Evolutionary conservation across 2,113 vertebrate genomes (phyloP).

Genomic region (Bostrychus sinensis): DNA sequence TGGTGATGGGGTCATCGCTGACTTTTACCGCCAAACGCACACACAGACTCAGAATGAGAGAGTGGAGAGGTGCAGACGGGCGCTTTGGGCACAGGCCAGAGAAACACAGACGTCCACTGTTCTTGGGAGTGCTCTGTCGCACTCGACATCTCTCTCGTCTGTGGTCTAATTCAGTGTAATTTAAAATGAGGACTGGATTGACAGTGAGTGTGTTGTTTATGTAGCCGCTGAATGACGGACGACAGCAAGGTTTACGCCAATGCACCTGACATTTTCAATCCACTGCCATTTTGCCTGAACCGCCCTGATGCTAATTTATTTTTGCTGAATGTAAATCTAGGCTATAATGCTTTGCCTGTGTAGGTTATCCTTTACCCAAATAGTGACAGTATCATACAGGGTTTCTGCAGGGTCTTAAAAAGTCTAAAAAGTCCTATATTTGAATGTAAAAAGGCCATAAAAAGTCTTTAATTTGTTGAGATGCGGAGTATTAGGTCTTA

Average conservation of each 20-base stretch:
- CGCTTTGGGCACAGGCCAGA: slow-evolving; percentile 38
- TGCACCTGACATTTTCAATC: neutral
- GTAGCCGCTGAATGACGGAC: neutral
- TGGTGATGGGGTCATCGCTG: slow-evolving; percentile 27
- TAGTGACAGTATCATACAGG: too few relatives aligned
- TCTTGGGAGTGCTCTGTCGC: slow-evolving; percentile 53
- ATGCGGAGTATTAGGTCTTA: too few relatives aligned
- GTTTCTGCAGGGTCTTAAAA: too few relatives aligned
- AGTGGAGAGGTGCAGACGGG: slow-evolving; percentile 33
- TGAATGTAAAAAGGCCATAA: too few relatives aligned
- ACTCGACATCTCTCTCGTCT: slow-evolving; percentile 20
- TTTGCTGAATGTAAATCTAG: too few relatives aligned
- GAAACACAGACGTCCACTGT: slow-evolving; percentile 62
- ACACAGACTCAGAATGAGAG: slow-evolving; percentile 1
- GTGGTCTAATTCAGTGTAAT: slow-evolving; percentile 20
- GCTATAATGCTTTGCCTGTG: too few relatives aligned
- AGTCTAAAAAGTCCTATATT: too few relatives aligned
- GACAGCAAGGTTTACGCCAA: neutral
- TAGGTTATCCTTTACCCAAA: too few relatives aligned
- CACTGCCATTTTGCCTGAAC: too few relatives aligned
- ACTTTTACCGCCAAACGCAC: slow-evolving; percentile 20
- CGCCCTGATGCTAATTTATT: too few relatives aligned
- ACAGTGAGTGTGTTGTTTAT: neutral
- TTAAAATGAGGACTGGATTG: slow-evolving; percentile 5
- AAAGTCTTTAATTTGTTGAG: too few relatives aligned